Percentiles rank a stretch among this genome's conserved stretches.
phyloP scores from a whole-genome alignment of 2,113 vertebrate genomes.

The Hippocampus barbouri region DNA sequence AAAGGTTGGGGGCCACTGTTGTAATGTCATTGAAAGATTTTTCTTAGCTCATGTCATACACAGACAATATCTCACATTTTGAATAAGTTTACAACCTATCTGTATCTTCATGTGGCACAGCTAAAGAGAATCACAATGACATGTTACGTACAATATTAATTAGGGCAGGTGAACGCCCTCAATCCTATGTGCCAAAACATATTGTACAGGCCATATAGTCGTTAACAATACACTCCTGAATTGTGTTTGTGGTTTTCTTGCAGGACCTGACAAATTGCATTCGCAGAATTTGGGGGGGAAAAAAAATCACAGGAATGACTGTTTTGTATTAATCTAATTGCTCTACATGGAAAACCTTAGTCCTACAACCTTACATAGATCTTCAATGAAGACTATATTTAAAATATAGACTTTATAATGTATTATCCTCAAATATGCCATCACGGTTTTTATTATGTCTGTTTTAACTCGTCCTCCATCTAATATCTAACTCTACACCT shows the following conservation, averaged over 20 bases:
- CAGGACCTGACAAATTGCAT: slow-evolving; percentile 45
- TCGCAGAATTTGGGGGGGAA: slow-evolving; percentile 48
- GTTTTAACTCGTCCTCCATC: too few species aligned
- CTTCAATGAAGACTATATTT: slow-evolving; percentile 1
- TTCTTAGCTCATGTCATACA: too few species aligned
- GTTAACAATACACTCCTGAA: slow-evolving; percentile 47
- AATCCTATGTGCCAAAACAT: slow-evolving; percentile 35
- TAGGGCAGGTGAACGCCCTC: slow-evolving; percentile 10
- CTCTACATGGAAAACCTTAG: slow-evolving; percentile 25
- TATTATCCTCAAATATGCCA: too few species aligned
- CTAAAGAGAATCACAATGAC: slow-evolving; percentile 11
- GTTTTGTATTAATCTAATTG: slow-evolving; percentile 27
- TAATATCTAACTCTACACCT: background rate
- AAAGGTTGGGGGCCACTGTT: too few species aligned
- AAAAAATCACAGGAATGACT: slow-evolving; percentile 40
- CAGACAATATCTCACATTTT: too few species aligned
- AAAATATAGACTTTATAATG: too few species aligned
- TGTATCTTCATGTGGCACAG: slow-evolving; percentile 24
- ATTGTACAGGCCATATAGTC: slow-evolving; percentile 25
- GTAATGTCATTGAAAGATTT: too few species aligned
- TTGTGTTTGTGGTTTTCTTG: slow-evolving; percentile 18
- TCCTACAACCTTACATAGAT: slow-evolving; percentile 4
- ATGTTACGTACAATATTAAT: slow-evolving; percentile 16
- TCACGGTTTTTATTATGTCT: too few species aligned
- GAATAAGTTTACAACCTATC: slow-evolving; percentile 17